Evolutionary conservation across 2,888 invertebrate genomes (phyloP).

Genomic region (Macrosiphum euphorbiae): DNA sequence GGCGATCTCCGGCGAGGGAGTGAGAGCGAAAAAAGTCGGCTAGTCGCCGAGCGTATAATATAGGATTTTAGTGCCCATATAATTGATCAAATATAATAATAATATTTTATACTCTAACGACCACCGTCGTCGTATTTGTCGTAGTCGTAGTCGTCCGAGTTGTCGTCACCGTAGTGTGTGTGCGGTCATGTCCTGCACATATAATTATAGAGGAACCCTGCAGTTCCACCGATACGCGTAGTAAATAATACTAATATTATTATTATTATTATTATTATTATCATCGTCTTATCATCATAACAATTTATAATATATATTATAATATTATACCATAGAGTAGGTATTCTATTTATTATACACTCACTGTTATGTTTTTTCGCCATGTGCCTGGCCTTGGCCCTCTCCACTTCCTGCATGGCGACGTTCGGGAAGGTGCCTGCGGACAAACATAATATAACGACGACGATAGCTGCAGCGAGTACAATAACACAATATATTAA

Average conservation of each 20-base stretch:
- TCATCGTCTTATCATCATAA: not conserved
- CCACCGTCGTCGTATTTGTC: not conserved
- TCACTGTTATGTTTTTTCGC: slow-evolving; percentile 59
- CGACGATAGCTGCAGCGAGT: not conserved
- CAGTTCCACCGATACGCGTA: not conserved
- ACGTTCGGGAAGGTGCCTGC: slow-evolving; percentile 49
- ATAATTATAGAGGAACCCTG: not conserved
- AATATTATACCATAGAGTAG: not conserved
- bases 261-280: not conserved
- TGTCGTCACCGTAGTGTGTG: not conserved
- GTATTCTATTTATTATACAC: not conserved
- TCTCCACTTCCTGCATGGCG: slow-evolving; percentile 60
- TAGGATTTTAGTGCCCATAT: not conserved
- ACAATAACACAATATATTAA: not conserved
- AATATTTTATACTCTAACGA: not conserved
- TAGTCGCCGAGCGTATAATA: not conserved
- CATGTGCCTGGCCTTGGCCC: slow-evolving; percentile 55
- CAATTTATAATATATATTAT: not conserved
- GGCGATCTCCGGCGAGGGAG: not conserved
- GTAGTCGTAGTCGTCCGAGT: too few species aligned
- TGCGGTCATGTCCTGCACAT: not conserved
- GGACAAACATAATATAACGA: not conserved
- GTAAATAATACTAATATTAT: not conserved
- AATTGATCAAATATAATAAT: not conserved
- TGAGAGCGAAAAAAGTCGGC: not conserved